Conservation (phyloP, 2,113 vertebrate genomes). For the Megaceryle maxima region DNA sequence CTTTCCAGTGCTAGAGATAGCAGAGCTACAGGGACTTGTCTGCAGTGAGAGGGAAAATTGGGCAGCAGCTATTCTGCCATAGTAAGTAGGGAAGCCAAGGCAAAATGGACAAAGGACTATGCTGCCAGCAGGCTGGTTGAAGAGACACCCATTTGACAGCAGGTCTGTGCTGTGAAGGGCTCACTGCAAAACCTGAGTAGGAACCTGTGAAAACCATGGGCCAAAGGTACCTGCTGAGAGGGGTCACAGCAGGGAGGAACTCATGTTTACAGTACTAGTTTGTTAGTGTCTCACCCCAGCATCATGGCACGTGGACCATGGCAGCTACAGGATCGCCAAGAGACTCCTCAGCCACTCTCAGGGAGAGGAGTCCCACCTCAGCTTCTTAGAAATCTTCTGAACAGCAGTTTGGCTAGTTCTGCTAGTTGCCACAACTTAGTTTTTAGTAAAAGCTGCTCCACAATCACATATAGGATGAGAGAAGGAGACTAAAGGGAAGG, state of each 20-base stretch:
- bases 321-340: background rate
- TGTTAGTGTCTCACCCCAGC: background rate
- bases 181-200: background rate
- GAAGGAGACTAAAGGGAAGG: background rate
- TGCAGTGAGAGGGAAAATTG: background rate
- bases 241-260: background rate
- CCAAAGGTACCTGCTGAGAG: background rate
- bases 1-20: background rate
- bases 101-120: background rate
- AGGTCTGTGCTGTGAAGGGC: background rate
- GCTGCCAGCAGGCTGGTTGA: background rate
- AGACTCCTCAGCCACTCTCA: background rate
- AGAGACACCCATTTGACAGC: background rate
- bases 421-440: background rate
- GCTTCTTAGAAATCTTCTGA: background rate
- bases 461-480: background rate
- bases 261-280: background rate
- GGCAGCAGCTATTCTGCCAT: background rate
- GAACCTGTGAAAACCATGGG: fast-evolving
- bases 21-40: background rate
- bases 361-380: background rate
- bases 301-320: fast-evolving
- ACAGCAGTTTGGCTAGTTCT: background rate
- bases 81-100: background rate
- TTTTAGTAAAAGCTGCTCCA: background rate